Evolutionary conservation across 2,888 invertebrate genomes (phyloP).

Genomic region (Dione vanillae): DNA sequence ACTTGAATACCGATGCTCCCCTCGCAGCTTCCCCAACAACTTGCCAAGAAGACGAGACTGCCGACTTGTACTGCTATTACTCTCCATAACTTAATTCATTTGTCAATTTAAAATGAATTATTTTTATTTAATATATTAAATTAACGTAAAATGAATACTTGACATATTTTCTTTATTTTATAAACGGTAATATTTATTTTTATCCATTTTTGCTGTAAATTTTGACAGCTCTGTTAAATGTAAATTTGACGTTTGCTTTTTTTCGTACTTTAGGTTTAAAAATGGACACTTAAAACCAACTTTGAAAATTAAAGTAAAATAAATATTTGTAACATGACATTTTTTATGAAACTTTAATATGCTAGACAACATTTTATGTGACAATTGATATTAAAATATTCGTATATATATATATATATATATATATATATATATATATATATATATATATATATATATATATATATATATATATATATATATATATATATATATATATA

Average conservation of each 20-base stretch:
- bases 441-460: no score
- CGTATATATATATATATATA: no score
- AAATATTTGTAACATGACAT: not conserved
- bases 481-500: no score
- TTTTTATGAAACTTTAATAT: not conserved
- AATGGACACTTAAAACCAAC: not conserved
- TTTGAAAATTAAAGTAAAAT: not conserved
- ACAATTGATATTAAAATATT: no score
- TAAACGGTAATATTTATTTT: constrained; percentile 3
- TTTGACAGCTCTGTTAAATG: not conserved
- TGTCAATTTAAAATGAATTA: not conserved
- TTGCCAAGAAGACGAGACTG: constrained; percentile 69
- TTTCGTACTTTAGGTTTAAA: not conserved
- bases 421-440: no score
- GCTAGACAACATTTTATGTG: not conserved
- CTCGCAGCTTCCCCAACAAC: constrained; percentile 69
- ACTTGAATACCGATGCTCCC: constrained; percentile 61
- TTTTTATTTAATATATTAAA: not conserved
- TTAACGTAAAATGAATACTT: not conserved
- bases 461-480: no score
- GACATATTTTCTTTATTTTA: not conserved
- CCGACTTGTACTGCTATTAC: constrained; percentile 62
- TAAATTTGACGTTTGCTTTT: constrained; percentile 7
- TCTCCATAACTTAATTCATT: constrained; percentile 59
- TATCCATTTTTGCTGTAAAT: constrained; percentile 13